These are phyloP conservation scores for Opisthograptis luteolata DNA, from an alignment of 2,888 invertebrate genomes.

Conservation along the genomic window DNA sequence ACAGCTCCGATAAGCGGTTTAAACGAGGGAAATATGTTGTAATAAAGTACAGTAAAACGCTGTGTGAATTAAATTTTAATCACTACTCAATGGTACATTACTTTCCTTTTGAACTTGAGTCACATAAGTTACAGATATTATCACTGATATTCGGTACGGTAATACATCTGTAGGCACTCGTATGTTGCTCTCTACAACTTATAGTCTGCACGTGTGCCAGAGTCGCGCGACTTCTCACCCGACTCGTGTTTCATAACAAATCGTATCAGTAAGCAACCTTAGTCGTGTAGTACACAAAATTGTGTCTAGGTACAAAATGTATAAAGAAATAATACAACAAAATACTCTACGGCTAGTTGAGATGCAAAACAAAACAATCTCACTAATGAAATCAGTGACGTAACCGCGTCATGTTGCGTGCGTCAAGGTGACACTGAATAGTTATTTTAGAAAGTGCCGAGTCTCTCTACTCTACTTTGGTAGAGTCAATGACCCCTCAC, in stretches of 20 bases:
- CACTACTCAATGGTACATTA: not conserved
- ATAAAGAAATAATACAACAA: slow-evolving; percentile 3
- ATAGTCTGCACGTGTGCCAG: slow-evolving; percentile 34
- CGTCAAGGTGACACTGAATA: slow-evolving; percentile 76
- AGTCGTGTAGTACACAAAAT: slow-evolving; percentile 5
- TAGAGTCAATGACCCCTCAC: slow-evolving; percentile 66
- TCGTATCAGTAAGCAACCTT: slow-evolving; percentile 35
- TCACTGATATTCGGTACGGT: too few relatives aligned
- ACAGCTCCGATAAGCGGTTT: slow-evolving; percentile 21
- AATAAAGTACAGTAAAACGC: not conserved
- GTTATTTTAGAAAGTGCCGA: slow-evolving; percentile 79
- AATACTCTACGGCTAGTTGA: slow-evolving; percentile 7
- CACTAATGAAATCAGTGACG: slow-evolving; percentile 62
- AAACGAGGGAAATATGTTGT: slow-evolving; percentile 1
- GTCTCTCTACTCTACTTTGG: slow-evolving; percentile 60
- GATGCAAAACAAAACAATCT: slow-evolving; percentile 40
- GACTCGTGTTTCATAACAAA: slow-evolving; percentile 41
- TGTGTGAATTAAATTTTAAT: not conserved
- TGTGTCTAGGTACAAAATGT: not conserved
- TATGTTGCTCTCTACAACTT: too few relatives aligned
- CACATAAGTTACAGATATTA: not conserved
- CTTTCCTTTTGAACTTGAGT: not conserved
- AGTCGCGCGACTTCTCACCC: slow-evolving; percentile 35
- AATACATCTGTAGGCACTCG: too few relatives aligned
- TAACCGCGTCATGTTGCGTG: slow-evolving; percentile 68